Evolutionary conservation across 2,797 vertebrate species (phyloP).

Genomic region (Champsocephalus esox): DNA sequence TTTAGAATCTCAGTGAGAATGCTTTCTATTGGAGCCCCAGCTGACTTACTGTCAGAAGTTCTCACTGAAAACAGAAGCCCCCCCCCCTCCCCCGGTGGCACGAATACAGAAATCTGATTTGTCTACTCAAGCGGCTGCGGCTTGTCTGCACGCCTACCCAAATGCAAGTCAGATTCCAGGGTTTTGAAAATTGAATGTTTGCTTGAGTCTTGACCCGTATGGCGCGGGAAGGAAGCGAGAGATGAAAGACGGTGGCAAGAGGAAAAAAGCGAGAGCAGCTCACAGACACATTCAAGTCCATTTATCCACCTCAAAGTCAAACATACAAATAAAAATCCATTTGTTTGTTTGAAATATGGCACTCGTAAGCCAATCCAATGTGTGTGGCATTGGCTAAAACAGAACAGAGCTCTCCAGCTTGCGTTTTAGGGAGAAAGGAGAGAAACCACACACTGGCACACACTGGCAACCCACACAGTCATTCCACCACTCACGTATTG

Average conservation of each 20-base stretch:
- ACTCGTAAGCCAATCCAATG: constrained; percentile 10
- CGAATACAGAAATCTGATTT: constrained; percentile 57
- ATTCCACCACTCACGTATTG: constrained; percentile 45
- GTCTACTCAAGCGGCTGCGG: constrained; percentile 37
- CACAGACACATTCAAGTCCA: constrained; percentile 31
- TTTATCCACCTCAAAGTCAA: constrained; percentile 49
- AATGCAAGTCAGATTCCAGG: constrained; percentile 45
- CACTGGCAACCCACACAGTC: constrained; percentile 31
- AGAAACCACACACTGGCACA: constrained; percentile 11
- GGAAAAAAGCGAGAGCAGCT: constrained; percentile 1
- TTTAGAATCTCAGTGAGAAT: constrained; percentile 53
- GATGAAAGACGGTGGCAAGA: not conserved
- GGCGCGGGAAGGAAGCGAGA: not conserved
- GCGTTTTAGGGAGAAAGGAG: not conserved
- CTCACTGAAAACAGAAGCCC: constrained; percentile 59
- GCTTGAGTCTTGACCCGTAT: constrained; percentile 37
- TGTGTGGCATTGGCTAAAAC: constrained; percentile 3
- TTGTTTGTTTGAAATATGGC: constrained; percentile 37
- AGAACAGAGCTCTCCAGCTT: constrained; percentile 6
- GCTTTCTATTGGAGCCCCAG: constrained; percentile 52
- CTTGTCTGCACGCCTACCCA: constrained; percentile 38
- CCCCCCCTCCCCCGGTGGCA: constrained; percentile 34
- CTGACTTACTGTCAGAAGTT: constrained; percentile 62
- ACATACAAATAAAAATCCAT: constrained; percentile 28
- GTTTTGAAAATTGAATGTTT: constrained; percentile 52